phyloP scores from a whole-genome alignment of 2,888 invertebrate genomes.

The Scelioninae gen. 1 region DNA sequence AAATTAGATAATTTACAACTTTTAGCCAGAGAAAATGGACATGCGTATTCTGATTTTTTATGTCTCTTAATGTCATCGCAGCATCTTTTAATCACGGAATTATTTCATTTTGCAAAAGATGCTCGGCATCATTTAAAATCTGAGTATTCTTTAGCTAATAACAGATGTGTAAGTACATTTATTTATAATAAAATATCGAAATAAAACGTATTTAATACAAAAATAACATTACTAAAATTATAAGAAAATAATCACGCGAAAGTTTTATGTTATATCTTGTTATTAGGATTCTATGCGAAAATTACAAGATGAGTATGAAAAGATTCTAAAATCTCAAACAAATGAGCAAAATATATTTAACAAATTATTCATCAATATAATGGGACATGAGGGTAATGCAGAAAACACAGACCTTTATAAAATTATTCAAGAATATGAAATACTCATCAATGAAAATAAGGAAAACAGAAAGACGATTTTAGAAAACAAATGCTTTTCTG shows the following conservation, averaged over 20 bases:
- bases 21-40: conserved; percentile 78
- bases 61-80: conserved; percentile 80
- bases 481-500: conserved; percentile 63
- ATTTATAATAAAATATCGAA: neutral
- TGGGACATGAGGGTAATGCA: conserved; percentile 65
- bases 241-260: too few relatives aligned
- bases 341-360: conserved; percentile 77
- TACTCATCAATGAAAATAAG: conserved; percentile 74
- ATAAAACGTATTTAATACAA: neutral
- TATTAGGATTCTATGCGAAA: conserved; percentile 78
- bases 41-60: conserved; percentile 79
- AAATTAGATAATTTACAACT: conserved; percentile 76
- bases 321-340: conserved; percentile 63
- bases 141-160: conserved; percentile 77
- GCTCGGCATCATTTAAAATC: conserved; percentile 78
- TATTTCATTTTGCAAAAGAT: conserved; percentile 78
- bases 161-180: conserved; percentile 77
- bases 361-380: conserved; percentile 77
- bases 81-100: conserved; percentile 75
- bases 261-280: conserved; percentile 41
- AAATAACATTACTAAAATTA: too few relatives aligned
- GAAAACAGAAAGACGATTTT: conserved; percentile 72
- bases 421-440: conserved; percentile 75
- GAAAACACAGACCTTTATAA: conserved; percentile 71
- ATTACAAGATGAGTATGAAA: conserved; percentile 76